Percentiles rank a stretch among this genome's conserved stretches.
Evolutionary conservation across 2,888 invertebrate species (phyloP).

Genomic region (Helicoverpa assulta): DNA sequence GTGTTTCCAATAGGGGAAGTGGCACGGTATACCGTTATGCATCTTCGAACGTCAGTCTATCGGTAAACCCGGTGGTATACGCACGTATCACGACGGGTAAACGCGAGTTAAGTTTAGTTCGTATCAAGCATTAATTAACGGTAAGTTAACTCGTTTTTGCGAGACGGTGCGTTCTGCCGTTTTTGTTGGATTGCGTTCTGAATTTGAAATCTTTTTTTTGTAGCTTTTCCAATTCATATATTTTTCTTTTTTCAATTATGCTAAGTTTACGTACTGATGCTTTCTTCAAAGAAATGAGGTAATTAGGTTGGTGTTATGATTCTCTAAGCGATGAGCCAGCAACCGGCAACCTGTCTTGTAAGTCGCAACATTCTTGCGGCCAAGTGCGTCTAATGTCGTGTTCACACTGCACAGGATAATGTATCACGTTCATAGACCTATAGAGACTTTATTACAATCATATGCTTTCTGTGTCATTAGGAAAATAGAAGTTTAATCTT

Average conservation of each 20-base stretch:
- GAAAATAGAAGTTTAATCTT: no score
- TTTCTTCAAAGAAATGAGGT: conserved; percentile 27
- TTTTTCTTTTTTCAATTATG: background rate
- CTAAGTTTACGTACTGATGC: background rate
- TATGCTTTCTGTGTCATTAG: no score
- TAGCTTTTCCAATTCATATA: background rate
- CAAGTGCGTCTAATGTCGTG: conserved; percentile 17
- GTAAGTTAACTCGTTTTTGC: conserved; percentile 71
- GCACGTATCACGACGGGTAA: conserved; percentile 70
- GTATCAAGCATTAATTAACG: conserved; percentile 68
- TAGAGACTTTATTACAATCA: no score
- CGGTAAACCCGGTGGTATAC: conserved; percentile 70
- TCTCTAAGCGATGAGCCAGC: conserved; percentile 36
- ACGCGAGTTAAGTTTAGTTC: conserved; percentile 60
- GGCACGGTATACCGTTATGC: conserved; percentile 83
- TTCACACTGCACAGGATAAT: background rate
- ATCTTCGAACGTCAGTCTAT: conserved; percentile 76
- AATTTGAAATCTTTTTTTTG: conserved; percentile 41
- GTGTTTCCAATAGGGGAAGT: conserved; percentile 75
- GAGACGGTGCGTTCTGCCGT: conserved; percentile 41
- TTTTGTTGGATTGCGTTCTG: conserved; percentile 37
- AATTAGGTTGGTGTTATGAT: conserved; percentile 56
- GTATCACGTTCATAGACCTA: conserved; percentile 12
- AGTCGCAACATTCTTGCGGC: conserved; percentile 42
- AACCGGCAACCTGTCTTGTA: conserved; percentile 53